Base-by-base conservation (phyloP, 2,797 vertebrate genomes). In the Centroberyx gerrardi region DNA sequence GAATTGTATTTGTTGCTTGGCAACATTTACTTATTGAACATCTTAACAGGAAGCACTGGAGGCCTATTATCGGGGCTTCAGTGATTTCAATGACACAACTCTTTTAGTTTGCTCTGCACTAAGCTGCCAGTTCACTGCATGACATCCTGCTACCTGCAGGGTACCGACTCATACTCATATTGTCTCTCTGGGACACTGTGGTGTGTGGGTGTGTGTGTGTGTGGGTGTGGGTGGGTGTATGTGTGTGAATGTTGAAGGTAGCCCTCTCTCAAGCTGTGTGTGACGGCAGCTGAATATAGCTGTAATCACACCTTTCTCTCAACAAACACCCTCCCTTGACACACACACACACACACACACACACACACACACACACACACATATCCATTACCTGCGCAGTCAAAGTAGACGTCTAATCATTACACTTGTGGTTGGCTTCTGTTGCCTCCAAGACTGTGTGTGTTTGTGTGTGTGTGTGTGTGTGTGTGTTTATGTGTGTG, bases 1-100 rank as follows among this genome's bases (percentile, higher is more conserved):
- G 44, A 74, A 52, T 59, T 86, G 68, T 83, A 81, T 87, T 85
- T 82, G 84, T 91, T 90, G 87, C 88, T 76, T 87, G 85, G 89
- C 81, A 87, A 91, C 86, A 80, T 84, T 80, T 81, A 83, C 71
- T 84, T 72, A 22, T 61, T 72, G 70, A 87, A 62, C 48, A 74
- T 83, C 68, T 65, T 76, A 81, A 78, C 72, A 85, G 81, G 73
- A 84, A 87, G 76, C 76, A 74, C n/a, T 40, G 42, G 5, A 22
- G n/a, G 33, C 33, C 33, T 36, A 73, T 82, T 74, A 48, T 76
- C 64, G 71, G 83, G 38, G 83, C 80, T 84, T 87, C 83, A 74
- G 70, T 22, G 68, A 83, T 80, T 86, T 86, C 38, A 77, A 86
- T 75, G 73, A 81, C 82, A 80, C 52, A 64, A 73, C 18, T 81